Percentiles rank a stretch among this genome's conserved stretches.
phyloP scores from a whole-genome alignment of 2,113 vertebrate species.

The Lamprotornis superbus region DNA sequence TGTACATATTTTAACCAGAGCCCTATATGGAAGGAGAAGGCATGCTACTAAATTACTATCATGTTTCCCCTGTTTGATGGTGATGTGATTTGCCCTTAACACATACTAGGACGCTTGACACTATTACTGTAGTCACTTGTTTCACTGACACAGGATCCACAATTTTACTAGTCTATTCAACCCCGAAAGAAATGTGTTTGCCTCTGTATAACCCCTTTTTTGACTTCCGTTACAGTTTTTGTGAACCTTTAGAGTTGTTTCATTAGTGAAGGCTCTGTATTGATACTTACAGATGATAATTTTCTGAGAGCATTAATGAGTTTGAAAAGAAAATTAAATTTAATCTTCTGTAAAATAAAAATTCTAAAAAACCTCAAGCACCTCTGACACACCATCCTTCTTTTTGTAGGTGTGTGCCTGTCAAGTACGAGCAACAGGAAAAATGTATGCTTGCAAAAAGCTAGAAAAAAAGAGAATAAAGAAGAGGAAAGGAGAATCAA shows the following conservation, averaged over 20 bases:
- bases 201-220: background rate
- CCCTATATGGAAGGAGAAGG: background rate
- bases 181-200: background rate
- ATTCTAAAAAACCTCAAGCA: background rate
- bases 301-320: background rate
- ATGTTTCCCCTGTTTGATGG: background rate
- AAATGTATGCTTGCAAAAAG: constrained; percentile 97
- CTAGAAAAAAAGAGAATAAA: constrained; percentile 94
- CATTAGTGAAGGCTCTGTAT: background rate
- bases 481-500: constrained; percentile 89
- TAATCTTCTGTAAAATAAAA: background rate
- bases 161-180: background rate
- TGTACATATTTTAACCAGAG: background rate
- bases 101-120: background rate
- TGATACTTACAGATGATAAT: background rate
- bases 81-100: background rate
- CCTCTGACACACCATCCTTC: background rate
- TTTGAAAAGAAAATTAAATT: background rate
- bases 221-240: background rate
- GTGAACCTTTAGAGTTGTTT: background rate
- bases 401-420: constrained; percentile 88
- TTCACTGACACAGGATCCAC: background rate
- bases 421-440: constrained; percentile 92
- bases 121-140: background rate
- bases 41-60: background rate